phyloP scores from a whole-genome alignment of 2,888 invertebrate genomes.

The Malthinus seriepunctatus region DNA sequence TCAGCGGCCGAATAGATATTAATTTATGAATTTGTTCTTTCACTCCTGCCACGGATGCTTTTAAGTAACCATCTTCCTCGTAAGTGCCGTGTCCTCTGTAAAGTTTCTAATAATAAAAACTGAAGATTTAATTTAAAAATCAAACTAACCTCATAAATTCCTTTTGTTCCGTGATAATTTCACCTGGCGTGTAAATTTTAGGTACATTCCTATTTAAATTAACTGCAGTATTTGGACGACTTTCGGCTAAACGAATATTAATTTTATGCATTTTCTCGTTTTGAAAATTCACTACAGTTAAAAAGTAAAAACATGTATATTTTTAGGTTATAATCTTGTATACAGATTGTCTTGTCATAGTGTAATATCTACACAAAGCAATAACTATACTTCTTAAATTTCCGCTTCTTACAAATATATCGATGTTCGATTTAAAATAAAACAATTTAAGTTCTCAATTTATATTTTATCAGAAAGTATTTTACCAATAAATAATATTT shows the following conservation, averaged over 20 bases:
- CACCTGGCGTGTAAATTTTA: conserved; percentile 82
- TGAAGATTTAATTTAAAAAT: neutral
- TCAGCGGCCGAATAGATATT: conserved; percentile 87
- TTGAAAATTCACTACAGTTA: neutral
- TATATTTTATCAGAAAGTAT: too few relatives aligned
- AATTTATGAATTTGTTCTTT: conserved; percentile 94
- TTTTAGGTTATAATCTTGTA: too few relatives aligned
- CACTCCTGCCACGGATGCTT: conserved; percentile 93
- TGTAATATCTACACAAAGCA: too few relatives aligned
- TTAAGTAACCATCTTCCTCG: conserved; percentile 77
- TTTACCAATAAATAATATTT: too few relatives aligned
- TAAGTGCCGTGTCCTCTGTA: conserved; percentile 96
- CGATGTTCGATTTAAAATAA: too few relatives aligned
- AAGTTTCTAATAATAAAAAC: conserved; percentile 6
- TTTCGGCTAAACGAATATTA: conserved; percentile 65
- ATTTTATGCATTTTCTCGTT: conserved; percentile 59
- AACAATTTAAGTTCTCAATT: too few relatives aligned
- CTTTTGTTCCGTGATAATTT: conserved; percentile 80
- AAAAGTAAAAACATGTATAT: too few relatives aligned
- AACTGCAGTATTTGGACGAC: conserved; percentile 65
- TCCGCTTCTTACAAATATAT: too few relatives aligned
- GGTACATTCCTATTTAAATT: conserved; percentile 63
- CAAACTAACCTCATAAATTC: conserved; percentile 78
- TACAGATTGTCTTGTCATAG: too few relatives aligned
- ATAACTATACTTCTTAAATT: too few relatives aligned